phyloP scores from a whole-genome alignment of 2,888 invertebrate genomes.

The Drosophila formosana region DNA sequence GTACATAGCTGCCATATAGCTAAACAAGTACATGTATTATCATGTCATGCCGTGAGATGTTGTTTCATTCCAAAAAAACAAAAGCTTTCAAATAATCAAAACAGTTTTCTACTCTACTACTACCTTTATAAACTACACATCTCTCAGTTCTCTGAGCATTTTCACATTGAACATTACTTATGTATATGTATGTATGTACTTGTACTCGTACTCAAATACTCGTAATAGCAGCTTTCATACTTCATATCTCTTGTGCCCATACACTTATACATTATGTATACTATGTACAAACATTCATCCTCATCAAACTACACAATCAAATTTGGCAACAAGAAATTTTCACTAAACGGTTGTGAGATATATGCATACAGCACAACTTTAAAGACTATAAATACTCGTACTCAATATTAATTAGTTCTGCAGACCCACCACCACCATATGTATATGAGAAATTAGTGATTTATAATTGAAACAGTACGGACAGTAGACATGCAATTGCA shows the following conservation, averaged over 20 bases:
- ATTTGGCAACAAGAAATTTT: constrained; percentile 38
- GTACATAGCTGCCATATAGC: constrained; percentile 61
- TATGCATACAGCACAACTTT: constrained; percentile 49
- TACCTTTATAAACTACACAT: constrained; percentile 31
- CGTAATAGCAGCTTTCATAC: constrained; percentile 38
- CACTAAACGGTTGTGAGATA: constrained; percentile 42
- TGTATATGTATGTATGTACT: constrained; percentile 50
- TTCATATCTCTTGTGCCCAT: constrained; percentile 57
- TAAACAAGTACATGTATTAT: constrained; percentile 62
- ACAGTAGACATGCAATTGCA: background rate
- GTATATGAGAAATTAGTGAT: constrained; percentile 1
- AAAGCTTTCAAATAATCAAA: constrained; percentile 42
- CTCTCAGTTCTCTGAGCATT: constrained; percentile 42
- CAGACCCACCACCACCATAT: background rate
- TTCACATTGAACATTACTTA: constrained; percentile 43
- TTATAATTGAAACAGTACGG: background rate
- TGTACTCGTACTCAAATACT: constrained; percentile 47
- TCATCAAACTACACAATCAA: constrained; percentile 44
- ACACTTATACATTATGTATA: constrained; percentile 42
- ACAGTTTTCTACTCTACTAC: constrained; percentile 47
- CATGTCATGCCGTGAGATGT: constrained; percentile 43
- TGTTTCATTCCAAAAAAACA: constrained; percentile 17
- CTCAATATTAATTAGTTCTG: background rate
- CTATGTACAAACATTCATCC: constrained; percentile 52
- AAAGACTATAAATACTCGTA: constrained; percentile 18